Percentiles rank a stretch among this genome's conserved stretches.
These are phyloP conservation scores for Mactromeris polynyma DNA, from an alignment of 2,888 invertebrate species.

Conservation along the genomic window DNA sequence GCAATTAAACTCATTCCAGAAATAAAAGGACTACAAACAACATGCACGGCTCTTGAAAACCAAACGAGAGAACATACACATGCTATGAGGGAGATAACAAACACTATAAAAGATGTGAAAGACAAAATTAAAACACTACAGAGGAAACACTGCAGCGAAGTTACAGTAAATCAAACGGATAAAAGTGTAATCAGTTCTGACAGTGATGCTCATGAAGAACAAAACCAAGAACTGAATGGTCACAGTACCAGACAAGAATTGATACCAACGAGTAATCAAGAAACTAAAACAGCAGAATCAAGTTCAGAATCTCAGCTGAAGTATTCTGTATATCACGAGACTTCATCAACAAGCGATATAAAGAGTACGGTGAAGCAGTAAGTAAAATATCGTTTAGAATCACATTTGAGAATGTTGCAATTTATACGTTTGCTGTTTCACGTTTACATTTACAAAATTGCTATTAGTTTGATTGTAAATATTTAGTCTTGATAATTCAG, in stretches of 20 bases:
- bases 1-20: background rate
- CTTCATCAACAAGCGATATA: background rate
- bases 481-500: too few relatives aligned
- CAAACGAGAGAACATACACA: background rate
- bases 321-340: background rate
- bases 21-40: background rate
- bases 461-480: too few relatives aligned
- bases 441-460: too few relatives aligned
- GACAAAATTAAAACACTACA: background rate
- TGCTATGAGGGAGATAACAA: background rate
- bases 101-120: background rate
- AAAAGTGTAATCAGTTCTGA: background rate
- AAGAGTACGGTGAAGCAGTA: too few relatives aligned
- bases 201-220: background rate
- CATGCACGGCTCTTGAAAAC: background rate
- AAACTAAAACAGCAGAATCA: background rate
- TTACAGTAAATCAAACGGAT: background rate
- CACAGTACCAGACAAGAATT: too few relatives aligned
- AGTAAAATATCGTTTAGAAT: too few relatives aligned
- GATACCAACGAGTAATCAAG: background rate
- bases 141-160: background rate
- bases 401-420: too few relatives aligned
- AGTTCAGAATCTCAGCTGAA: background rate
- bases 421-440: too few relatives aligned
- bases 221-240: background rate